Evolutionary conservation across 2,113 vertebrate genomes (phyloP), one percentile per base, ranked within the genome.

Genomic region (Probosciger aterrimus): DNA sequence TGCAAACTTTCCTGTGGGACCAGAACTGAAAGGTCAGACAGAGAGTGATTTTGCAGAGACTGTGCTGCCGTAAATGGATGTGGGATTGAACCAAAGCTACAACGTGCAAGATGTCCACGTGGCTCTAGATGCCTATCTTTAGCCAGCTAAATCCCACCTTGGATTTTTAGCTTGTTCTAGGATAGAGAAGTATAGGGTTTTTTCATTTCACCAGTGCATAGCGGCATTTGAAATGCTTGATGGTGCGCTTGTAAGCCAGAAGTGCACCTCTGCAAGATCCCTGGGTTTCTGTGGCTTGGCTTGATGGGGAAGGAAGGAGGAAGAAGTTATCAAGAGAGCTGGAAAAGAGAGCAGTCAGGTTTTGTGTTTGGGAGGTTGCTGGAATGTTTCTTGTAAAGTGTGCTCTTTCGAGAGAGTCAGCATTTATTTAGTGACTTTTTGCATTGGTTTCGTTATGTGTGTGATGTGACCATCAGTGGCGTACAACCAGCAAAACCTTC

Each of bases 141-240:
- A 81, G 46, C 25, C 20, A 47, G 3, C 23, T 59, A 49, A 84
- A 91, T 33, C 25, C 25, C 16, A 47, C 16, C 14, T 43, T 43
- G 22, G 5, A 18, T 53, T 77, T 77, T 57, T 39, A 77, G 12
- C 39, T 82, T 7, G 0, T 68, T 74, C 7, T 59, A 25, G 3
- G 33, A 24, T 4, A 27, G 5, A 71, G 17, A 52, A 5, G 0
- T 5, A 4, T 11, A 14, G 2, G 4, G 0, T 19, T 47, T 41
- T 24, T 31, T 2, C 2, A 37, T 91, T 79, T 75, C 5, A 19
- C 6, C 16, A 18, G 5, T 35, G 12, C 7, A 6, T 57, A 39
- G 11, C 3, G 33, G 18, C 4, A 5, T 87, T 78, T 86, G 43
- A 95, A 55, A 9, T 16, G 35, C 30, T 68, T 0, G 0, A 2